Percentiles rank a stretch among this genome's conserved stretches.
Evolutionary conservation across 2,113 vertebrate species (phyloP).

Genomic region (Lipotes vexillifer): DNA sequence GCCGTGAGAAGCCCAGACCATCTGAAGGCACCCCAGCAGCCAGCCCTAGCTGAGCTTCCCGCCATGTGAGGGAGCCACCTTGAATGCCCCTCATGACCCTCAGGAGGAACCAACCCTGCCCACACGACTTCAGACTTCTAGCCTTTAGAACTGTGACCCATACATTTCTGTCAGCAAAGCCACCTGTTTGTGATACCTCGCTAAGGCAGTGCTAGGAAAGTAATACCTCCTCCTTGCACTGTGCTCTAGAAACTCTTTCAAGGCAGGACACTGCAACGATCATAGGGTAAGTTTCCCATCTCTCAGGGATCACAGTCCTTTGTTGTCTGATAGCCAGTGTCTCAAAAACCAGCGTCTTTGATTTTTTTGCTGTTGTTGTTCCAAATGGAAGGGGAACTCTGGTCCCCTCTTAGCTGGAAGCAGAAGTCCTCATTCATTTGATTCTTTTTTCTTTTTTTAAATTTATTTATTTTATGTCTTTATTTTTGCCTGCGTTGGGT

Average conservation of each 20-base stretch:
- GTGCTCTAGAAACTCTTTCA: neutral
- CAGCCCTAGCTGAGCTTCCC: neutral
- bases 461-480: too few species aligned
- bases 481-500: too few species aligned
- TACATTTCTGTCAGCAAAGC: neutral
- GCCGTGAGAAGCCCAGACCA: neutral
- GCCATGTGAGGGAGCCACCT: neutral
- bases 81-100: neutral
- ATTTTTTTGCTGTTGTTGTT: neutral
- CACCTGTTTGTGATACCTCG: neutral
- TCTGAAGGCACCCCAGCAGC: rapidly evolving
- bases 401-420: neutral
- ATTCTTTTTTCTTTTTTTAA: neutral
- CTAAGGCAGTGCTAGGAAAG: neutral
- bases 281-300: neutral
- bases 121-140: neutral
- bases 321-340: neutral
- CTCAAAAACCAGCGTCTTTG: neutral
- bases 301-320: neutral
- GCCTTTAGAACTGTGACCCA: neutral
- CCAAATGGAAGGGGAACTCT: neutral
- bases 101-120: neutral
- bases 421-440: neutral
- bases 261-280: neutral
- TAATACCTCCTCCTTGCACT: neutral